Evolutionary conservation across 2,888 invertebrate species (phyloP), one percentile per base, ranked within the genome.

Genomic region (Platycheirus rosarum): DNA sequence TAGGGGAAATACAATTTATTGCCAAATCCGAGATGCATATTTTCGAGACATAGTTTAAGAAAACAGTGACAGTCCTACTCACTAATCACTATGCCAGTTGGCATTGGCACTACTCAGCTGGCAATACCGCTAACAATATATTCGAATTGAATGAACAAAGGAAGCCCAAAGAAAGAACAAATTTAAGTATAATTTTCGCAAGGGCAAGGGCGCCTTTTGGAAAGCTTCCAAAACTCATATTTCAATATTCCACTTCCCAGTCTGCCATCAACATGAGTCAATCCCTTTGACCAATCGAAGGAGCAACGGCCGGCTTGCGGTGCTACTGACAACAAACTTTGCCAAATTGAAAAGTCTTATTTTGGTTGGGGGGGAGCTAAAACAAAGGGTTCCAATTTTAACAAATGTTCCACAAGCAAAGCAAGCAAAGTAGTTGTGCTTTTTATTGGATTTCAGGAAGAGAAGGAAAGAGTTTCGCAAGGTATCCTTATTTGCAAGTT

Each of bases 151-250:
- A 55, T 46, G 46, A 29, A 37, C 16, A 37, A 65, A 37, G 14
- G 14, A 18, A 29, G 32, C 26, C n/a, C n/a, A 49, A 35, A 23
- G 11, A 3, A 14, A 42, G 7, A 29, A 16, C 29, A 55, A 55
- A 55, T 13, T 55, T 20, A 11, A 49, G 37, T 57, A 65, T 57
- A 55, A 55, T 35, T 44, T 63, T 20, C 40, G 51, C 53, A 60
- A 48, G 60, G 53, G 66, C 73, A 75, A 40, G n/a, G 29, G 16
- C 49, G 37, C 48, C 46, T 49, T 75, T 70, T 75, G 79, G 75
- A 80, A 80, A 80, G 13, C 70, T 80, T 75, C 79, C 79, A 75
- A 75, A n/a, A 60, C 70, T 80, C 75, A 80, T 75, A 80, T 80
- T 80, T 75, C 75, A 80, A 75, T 69, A 75, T 70, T 44, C 65